Conservation (phyloP, 2,888 invertebrate species). For the Cephus rjabovi region DNA sequence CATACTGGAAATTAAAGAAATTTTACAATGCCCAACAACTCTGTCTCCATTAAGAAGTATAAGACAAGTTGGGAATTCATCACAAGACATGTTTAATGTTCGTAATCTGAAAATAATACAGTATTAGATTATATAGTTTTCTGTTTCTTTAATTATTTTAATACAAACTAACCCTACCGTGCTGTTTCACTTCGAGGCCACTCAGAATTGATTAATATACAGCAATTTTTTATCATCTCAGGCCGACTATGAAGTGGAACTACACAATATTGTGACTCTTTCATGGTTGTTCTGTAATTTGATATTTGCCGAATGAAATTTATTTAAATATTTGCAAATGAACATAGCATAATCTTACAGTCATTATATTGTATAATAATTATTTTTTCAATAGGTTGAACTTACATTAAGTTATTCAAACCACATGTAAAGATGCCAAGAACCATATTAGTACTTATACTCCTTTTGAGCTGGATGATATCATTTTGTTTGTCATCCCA, state of each 20-base stretch:
- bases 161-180: constrained; percentile 64
- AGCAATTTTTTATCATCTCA: constrained; percentile 78
- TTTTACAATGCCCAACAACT: constrained; percentile 84
- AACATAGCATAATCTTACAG: neutral
- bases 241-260: constrained; percentile 80
- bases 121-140: constrained; percentile 51
- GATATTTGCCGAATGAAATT: neutral
- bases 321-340: neutral
- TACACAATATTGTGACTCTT: constrained; percentile 64
- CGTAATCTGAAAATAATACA: constrained; percentile 43
- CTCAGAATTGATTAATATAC: constrained; percentile 84
- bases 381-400: neutral
- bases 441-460: constrained; percentile 20
- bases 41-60: constrained; percentile 69
- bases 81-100: constrained; percentile 29
- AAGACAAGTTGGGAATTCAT: constrained; percentile 33
- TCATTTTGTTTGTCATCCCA: neutral
- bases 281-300: constrained; percentile 47
- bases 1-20: constrained; percentile 78
- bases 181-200: constrained; percentile 88
- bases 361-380: neutral
- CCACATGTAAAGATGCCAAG: constrained; percentile 28
- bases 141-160: constrained; percentile 17
- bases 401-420: constrained; percentile 29
- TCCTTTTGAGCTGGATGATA: neutral